Evolutionary conservation across 2,113 vertebrate genomes (phyloP).

Genomic region (Cottus gobio): DNA sequence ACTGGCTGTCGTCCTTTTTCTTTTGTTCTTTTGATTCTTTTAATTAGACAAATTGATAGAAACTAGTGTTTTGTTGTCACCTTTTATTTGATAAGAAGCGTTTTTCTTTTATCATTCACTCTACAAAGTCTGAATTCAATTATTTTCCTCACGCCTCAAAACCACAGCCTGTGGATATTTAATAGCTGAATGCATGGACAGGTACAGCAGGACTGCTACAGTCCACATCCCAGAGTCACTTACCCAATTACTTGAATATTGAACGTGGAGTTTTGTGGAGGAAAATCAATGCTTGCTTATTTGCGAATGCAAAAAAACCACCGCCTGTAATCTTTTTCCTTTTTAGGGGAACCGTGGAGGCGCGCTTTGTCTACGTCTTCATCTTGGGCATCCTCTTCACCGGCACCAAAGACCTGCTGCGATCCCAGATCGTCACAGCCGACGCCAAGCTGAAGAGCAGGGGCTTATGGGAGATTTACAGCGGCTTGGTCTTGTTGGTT

Average conservation of each 20-base stretch:
- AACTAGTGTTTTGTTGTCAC: not conserved
- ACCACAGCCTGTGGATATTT: constrained; percentile 15
- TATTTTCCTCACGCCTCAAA: constrained; percentile 1
- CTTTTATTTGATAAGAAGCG: not conserved
- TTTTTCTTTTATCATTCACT: constrained; percentile 12
- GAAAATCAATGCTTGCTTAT: constrained; percentile 31
- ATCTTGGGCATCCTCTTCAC: constrained; percentile 95
- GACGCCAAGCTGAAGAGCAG: constrained; percentile 80
- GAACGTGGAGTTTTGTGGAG: constrained; percentile 7
- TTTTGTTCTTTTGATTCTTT: constrained; percentile 12
- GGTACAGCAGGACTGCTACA: constrained; percentile 9
- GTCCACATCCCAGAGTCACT: constrained; percentile 32
- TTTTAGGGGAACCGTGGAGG: constrained; percentile 93
- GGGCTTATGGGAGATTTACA: constrained; percentile 93
- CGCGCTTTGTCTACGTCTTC: constrained; percentile 94
- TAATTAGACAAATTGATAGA: not conserved
- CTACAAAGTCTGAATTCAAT: not conserved
- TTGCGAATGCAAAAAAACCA: constrained; percentile 13
- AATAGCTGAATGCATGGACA: constrained; percentile 19
- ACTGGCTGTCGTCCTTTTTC: not conserved
- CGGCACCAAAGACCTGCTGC: constrained; percentile 91
- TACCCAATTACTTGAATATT: constrained; percentile 37
- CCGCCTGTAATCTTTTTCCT: constrained; percentile 39
- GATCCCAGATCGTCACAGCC: constrained; percentile 86
- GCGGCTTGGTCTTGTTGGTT: constrained; percentile 90